Evolutionary conservation across 2,888 invertebrate genomes (phyloP).

Genomic region (Sesia bembeciformis): DNA sequence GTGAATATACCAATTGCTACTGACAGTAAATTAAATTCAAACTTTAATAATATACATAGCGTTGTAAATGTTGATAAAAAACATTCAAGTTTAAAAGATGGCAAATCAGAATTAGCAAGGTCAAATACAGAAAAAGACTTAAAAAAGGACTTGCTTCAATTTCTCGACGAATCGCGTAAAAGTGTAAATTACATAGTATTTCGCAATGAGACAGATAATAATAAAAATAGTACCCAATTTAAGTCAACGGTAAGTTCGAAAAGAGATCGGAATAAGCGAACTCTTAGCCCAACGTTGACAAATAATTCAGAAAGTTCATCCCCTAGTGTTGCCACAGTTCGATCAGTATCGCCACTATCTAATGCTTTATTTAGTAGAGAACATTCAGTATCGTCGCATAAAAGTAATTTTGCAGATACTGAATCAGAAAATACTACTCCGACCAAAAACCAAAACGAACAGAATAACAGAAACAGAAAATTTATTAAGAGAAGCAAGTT

Average conservation of each 20-base stretch:
- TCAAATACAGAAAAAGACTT: conserved; percentile 25
- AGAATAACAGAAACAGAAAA: conserved; percentile 24
- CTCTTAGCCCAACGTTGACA: conserved; percentile 29
- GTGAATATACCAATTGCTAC: no score
- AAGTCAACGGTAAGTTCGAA: conserved; percentile 12
- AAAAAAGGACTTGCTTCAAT: conserved; percentile 29
- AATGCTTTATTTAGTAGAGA: conserved; percentile 22
- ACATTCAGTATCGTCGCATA: conserved; percentile 28
- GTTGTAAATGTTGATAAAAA: no score
- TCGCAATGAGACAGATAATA: conserved; percentile 29
- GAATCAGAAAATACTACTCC: conserved; percentile 28
- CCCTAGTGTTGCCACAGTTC: conserved; percentile 49
- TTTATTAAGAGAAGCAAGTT: conserved; percentile 21
- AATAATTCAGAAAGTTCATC: conserved; percentile 54
- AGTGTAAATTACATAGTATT: conserved; percentile 36
- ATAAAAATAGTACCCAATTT: conserved; percentile 17
- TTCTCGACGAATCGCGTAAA: conserved; percentile 19
- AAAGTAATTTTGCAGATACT: conserved; percentile 23
- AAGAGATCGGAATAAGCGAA: conserved; percentile 15
- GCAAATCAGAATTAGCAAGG: conserved; percentile 10
- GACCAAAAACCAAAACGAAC: conserved; percentile 6
- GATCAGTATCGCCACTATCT: conserved; percentile 19
- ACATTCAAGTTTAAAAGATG: no score
- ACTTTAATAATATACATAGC: no score
- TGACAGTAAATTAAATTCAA: no score